Conservation (phyloP, 2,888 invertebrate species). For the Argynnis bischoffii region DNA sequence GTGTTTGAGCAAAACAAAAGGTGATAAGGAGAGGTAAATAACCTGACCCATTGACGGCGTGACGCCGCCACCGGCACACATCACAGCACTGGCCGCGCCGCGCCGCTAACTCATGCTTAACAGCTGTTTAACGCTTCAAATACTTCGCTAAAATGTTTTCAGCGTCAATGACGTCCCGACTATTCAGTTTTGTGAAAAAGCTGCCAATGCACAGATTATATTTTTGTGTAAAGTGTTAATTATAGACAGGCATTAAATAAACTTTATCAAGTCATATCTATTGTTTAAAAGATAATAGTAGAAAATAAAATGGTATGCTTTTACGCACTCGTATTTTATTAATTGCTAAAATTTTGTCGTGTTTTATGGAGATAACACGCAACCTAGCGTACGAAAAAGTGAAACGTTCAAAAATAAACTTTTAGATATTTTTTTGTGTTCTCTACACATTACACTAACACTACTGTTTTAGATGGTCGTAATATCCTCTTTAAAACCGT, state of each 20-base stretch:
- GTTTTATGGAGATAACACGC: too few relatives aligned
- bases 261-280: too few relatives aligned
- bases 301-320: too few relatives aligned
- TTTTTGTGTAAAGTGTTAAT: conserved; percentile 1
- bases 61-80: conserved; percentile 53
- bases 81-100: conserved; percentile 43
- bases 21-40: conserved; percentile 81
- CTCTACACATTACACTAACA: too few relatives aligned
- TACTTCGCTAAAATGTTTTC: conserved; percentile 65
- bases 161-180: conserved; percentile 46
- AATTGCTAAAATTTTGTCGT: too few relatives aligned
- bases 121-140: conserved; percentile 69
- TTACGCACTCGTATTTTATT: too few relatives aligned
- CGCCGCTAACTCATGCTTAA: conserved; percentile 51
- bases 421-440: too few relatives aligned
- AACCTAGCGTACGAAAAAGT: too few relatives aligned
- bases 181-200: conserved; percentile 25
- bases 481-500: conserved; percentile 8
- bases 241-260: not conserved
- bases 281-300: too few relatives aligned
- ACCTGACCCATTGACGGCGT: conserved; percentile 78
- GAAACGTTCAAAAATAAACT: too few relatives aligned
- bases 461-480: not conserved
- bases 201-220: conserved; percentile 5
- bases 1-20: conserved; percentile 80